These are phyloP conservation scores for Stegophylla sp. DNA, from an alignment of 2,888 invertebrate species.

Conservation along the genomic window DNA sequence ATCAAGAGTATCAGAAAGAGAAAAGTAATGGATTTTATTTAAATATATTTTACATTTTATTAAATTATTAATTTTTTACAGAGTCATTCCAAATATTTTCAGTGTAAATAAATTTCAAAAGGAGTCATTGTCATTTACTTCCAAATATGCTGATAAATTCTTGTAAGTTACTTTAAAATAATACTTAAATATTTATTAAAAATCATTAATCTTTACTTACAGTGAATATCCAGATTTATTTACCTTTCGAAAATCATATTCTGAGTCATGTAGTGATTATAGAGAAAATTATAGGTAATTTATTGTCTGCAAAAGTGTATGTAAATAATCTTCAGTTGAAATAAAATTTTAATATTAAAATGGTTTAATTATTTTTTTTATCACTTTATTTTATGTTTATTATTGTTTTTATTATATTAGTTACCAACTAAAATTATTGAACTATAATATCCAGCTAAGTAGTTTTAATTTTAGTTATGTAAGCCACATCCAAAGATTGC, in stretches of 20 bases:
- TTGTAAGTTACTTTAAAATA: constrained; percentile 3
- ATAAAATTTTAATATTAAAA: neutral
- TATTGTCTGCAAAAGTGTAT: neutral
- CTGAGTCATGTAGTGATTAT: neutral
- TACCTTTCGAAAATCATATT: constrained; percentile 11
- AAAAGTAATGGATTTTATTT: constrained; percentile 31
- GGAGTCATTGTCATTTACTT: neutral
- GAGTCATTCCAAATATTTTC: constrained; percentile 38
- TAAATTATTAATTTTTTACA: constrained; percentile 22
- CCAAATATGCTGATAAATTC: constrained; percentile 2
- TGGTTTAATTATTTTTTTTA: neutral
- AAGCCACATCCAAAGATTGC: neutral
- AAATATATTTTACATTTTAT: neutral
- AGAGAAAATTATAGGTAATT: constrained; percentile 24
- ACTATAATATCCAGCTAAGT: no score
- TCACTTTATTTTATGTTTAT: neutral
- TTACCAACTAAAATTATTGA: no score
- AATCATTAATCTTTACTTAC: neutral
- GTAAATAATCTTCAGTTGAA: neutral
- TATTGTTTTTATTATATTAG: no score
- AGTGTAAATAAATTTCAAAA: neutral
- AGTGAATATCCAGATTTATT: constrained; percentile 50
- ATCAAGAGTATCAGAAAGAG: constrained; percentile 10
- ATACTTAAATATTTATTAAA: neutral
- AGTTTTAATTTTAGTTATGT: no score